Conservation (phyloP, 2,113 vertebrate species). For the Mirounga angustirostris region DNA sequence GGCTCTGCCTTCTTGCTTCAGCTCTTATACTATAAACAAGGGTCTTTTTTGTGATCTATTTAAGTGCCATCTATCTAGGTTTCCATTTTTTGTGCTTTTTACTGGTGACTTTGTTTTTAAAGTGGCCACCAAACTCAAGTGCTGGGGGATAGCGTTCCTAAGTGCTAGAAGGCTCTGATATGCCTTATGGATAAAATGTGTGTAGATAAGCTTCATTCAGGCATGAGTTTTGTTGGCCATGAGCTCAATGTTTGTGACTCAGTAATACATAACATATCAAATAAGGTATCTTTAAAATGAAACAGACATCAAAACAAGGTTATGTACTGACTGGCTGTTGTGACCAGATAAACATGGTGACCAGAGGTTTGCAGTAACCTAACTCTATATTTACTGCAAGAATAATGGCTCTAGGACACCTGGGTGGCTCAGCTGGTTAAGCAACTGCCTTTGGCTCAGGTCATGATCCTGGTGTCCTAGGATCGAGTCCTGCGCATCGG, state of each 20-base stretch:
- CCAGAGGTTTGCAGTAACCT: not conserved
- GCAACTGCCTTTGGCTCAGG: too few relatives aligned
- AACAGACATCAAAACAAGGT: not conserved
- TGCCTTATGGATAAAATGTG: not conserved
- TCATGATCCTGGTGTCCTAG: too few relatives aligned
- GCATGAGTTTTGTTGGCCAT: not conserved
- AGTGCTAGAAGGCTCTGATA: not conserved
- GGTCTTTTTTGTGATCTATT: not conserved
- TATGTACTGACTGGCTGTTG: not conserved
- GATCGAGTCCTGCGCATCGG: too few relatives aligned
- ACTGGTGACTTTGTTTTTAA: not conserved
- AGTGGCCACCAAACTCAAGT: not conserved
- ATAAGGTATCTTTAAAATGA: not conserved
- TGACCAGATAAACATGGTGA: not conserved
- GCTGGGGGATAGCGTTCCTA: not conserved
- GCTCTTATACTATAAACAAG: not conserved
- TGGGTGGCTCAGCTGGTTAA: too few relatives aligned
- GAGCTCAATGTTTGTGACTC: not conserved
- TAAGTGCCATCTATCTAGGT: not conserved
- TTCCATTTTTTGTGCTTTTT: not conserved
- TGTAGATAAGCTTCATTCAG: not conserved
- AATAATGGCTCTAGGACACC: not conserved
- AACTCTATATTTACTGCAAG: not conserved
- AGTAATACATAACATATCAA: not conserved
- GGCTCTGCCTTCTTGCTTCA: not conserved